Conservation (phyloP, 2,888 invertebrate species). For the Tenthredo livida region DNA sequence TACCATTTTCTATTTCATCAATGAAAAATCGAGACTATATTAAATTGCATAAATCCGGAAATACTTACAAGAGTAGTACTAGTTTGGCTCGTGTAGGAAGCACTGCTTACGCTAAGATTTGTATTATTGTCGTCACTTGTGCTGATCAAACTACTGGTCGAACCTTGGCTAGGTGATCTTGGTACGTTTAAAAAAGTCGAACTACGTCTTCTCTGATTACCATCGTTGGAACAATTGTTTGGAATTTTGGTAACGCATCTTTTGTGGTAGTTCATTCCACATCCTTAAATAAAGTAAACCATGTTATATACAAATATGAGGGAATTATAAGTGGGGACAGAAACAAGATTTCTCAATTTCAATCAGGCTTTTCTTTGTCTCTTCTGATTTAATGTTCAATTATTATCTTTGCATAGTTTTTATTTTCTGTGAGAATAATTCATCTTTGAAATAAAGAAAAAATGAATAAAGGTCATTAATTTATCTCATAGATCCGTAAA, state of each 20-base stretch:
- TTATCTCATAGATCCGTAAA: not conserved
- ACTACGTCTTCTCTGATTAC: conserved; percentile 72
- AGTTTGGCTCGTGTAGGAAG: conserved; percentile 78
- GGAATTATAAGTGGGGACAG: not conserved
- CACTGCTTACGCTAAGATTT: conserved; percentile 77
- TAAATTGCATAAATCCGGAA: not conserved
- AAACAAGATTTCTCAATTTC: not conserved
- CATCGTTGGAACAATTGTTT: conserved; percentile 92
- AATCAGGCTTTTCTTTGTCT: not conserved
- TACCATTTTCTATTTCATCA: not conserved
- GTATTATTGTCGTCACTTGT: conserved; percentile 79
- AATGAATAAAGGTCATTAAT: not conserved
- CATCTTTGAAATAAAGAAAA: not conserved
- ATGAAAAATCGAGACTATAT: conserved; percentile 56
- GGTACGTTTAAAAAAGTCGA: conserved; percentile 75
- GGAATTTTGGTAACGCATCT: conserved; percentile 98
- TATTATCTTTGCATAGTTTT: not conserved
- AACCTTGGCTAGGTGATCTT: conserved; percentile 89
- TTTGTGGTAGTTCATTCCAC: conserved; percentile 99
- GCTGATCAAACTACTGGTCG: conserved; percentile 84
- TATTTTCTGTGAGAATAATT: not conserved
- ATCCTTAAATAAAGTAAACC: conserved; percentile 83
- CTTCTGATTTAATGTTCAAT: not conserved
- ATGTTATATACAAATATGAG: not conserved
- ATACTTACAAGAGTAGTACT: conserved; percentile 89